Base-by-base conservation (phyloP, 2,797 vertebrate species). In the Gallinago stenura region DNA sequence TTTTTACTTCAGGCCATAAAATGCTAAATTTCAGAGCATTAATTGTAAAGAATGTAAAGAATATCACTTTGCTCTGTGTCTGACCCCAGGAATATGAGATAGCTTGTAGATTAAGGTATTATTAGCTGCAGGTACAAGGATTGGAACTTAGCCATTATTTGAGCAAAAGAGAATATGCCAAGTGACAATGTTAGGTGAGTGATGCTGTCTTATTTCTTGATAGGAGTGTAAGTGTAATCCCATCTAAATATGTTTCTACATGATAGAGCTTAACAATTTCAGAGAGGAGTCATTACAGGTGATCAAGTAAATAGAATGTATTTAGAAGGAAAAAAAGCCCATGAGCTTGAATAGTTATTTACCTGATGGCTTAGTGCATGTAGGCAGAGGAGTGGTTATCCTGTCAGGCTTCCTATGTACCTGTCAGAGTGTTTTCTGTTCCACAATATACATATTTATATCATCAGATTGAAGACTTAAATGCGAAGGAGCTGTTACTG, bases 321-420 rank as follows among this genome's bases (percentile, higher is more conserved):
- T 91, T 95, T 93, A 80, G 81, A 39, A 71, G 68, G 56, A 69
- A 89, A 65, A 85, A 85, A 73, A 77, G 26, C 83, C 50, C 50
- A 39, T 0, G 3, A 81, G 46, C 65, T 57, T 62, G 54, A 65
- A 43, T 39, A 87, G 61, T 89, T 94, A 75, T 62, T 95, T 94
- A 87, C 71, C 57, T 2, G 7, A 10, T 48, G 69, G 60, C 54
- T 95, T 85, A 61, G 85, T 64, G 57, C 39, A 7, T 10, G 68
- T 83, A 78, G 80, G 69, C 81, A 94, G 86, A 83, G 89, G 71
- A 83, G 86, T 81, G 90, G 92, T 94, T 95, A 85, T 95, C 75
- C 83, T 94, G 90, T 95, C 94, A 95, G 83, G 69, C 35, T 91
- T 82, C 51, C 68, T 48, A 1, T 85, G 70, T 89, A 75, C 79